A percentile compares a stretch with the other conserved stretches of the same genome.
Conservation (phyloP, 2,113 vertebrate genomes). For the Deroptyus accipitrinus region DNA sequence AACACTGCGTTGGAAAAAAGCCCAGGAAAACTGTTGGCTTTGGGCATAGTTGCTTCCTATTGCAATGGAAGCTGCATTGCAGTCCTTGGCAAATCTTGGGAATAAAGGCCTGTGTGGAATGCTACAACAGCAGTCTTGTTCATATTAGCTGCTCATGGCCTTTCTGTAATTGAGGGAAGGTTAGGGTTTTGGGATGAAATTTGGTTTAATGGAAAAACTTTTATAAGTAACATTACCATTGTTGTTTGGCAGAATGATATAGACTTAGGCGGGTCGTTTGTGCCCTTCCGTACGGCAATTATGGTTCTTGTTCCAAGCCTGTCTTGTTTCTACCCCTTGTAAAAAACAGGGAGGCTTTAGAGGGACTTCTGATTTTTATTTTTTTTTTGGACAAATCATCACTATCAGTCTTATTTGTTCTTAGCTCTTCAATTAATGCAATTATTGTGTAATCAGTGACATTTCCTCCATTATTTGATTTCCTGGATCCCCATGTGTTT, state of each 20-base stretch:
- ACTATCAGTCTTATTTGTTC: not conserved
- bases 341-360: not conserved
- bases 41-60: slow-evolving; percentile 42
- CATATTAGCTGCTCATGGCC: not conserved
- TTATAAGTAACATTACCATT: not conserved
- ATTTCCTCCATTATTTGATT: not conserved
- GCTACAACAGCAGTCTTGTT: not conserved
- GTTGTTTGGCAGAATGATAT: not conserved
- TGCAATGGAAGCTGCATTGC: not conserved
- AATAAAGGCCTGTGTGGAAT: not conserved
- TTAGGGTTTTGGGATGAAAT: not conserved
- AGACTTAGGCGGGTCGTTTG: not conserved
- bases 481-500: not conserved
- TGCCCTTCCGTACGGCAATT: not conserved
- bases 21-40: slow-evolving; percentile 56
- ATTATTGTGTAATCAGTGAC: not conserved
- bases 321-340: not conserved
- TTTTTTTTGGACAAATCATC: not conserved
- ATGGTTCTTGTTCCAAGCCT: not conserved
- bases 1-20: slow-evolving; percentile 33
- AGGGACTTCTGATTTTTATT: not conserved
- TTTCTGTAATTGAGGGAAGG: not conserved
- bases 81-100: not conserved
- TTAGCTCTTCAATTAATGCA: not conserved
- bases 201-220: not conserved